These are phyloP conservation scores for Pseudachorutes palmiensis DNA, from an alignment of 1,140 invertebrate species.

Conservation along the genomic window DNA sequence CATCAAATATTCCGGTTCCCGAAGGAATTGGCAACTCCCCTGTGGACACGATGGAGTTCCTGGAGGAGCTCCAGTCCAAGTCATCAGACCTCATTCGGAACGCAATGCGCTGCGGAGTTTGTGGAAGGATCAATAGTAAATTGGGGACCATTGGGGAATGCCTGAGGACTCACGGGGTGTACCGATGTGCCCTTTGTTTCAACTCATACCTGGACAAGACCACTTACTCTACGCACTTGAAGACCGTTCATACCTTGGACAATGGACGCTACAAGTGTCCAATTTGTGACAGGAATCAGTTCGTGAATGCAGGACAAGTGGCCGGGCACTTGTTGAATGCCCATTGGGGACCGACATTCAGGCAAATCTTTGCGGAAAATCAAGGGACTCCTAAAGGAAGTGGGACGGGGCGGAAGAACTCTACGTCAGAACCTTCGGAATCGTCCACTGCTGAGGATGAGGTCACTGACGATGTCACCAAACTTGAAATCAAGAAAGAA, in stretches of 20 bases:
- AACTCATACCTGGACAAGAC: constrained; percentile 27
- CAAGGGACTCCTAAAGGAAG: too few relatives aligned
- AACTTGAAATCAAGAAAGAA: constrained; percentile 10
- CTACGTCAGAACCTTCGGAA: too few relatives aligned
- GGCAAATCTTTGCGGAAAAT: constrained; percentile 8
- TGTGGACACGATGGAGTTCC: constrained; percentile 26
- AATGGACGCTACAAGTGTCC: constrained; percentile 22
- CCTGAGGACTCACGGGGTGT: constrained; percentile 26
- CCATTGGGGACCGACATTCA: constrained; percentile 26
- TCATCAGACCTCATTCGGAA: constrained; percentile 9
- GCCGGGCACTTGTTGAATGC: constrained; percentile 28
- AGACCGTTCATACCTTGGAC: constrained; percentile 18
- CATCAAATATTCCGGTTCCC: too few relatives aligned
- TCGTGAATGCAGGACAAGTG: constrained; percentile 29
- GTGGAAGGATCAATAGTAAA: constrained; percentile 18
- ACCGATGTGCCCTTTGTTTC: constrained; percentile 34
- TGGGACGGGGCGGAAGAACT: too few relatives aligned
- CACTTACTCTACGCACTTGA: constrained; percentile 27
- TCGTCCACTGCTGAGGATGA: too few relatives aligned
- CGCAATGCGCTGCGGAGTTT: constrained; percentile 26
- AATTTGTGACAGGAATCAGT: constrained; percentile 21
- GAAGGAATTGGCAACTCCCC: constrained; percentile 29
- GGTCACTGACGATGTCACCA: too few relatives aligned
- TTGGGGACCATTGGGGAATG: constrained; percentile 27
- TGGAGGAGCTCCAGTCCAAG: constrained; percentile 15